These are phyloP conservation scores for Nomada fabriciana DNA, from an alignment of 2,888 invertebrate genomes.

Conservation along the genomic window DNA sequence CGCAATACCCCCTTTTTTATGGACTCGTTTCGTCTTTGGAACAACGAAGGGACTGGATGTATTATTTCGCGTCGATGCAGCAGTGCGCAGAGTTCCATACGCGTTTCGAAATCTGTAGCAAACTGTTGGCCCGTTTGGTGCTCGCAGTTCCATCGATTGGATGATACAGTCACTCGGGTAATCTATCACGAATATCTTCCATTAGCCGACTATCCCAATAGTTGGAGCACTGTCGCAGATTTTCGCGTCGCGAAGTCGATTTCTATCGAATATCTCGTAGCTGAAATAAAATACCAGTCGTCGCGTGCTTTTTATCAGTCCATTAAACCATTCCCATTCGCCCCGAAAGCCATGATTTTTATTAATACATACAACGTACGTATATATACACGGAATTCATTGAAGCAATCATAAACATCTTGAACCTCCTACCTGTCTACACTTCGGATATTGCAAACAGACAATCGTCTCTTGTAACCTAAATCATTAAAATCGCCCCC, in stretches of 20 bases:
- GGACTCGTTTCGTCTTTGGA: too few species aligned
- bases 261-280: not conserved
- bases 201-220: conserved; percentile 12
- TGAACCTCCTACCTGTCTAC: too few species aligned
- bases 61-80: not conserved
- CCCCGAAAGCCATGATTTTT: too few species aligned
- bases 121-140: not conserved
- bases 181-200: conserved; percentile 24
- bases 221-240: not conserved
- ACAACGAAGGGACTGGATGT: too few species aligned
- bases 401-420: too few species aligned
- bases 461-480: not conserved
- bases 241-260: not conserved
- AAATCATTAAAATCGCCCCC: not conserved
- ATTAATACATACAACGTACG: too few species aligned
- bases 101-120: not conserved
- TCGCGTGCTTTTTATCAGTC: not conserved
- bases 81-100: not conserved
- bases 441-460: too few species aligned
- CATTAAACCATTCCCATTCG: too few species aligned
- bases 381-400: too few species aligned
- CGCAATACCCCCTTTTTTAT: too few species aligned
- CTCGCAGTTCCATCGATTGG: conserved; percentile 10
- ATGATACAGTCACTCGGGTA: not conserved
- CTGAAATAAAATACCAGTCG: conserved; percentile 10